A percentile compares a stretch with the other conserved stretches of the same genome.
Evolutionary conservation across 2,888 invertebrate genomes (phyloP).

Genomic region (Tyria jacobaeae): DNA sequence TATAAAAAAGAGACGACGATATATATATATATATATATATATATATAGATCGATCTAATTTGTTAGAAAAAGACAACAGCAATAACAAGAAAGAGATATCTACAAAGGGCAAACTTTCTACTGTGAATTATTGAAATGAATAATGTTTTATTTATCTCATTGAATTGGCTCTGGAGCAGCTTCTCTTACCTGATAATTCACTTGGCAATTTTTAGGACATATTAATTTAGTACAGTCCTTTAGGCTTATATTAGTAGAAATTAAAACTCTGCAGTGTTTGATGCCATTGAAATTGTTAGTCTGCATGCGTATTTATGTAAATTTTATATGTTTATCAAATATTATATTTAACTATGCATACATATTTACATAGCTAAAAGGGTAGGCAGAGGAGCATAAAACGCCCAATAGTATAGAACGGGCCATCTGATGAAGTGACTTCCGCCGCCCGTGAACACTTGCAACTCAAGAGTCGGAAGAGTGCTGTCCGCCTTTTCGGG

Average conservation of each 20-base stretch:
- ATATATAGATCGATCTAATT: slow-evolving; percentile 28
- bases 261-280: slow-evolving; percentile 12
- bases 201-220: slow-evolving; percentile 53
- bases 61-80: slow-evolving; percentile 46
- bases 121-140: slow-evolving; percentile 74
- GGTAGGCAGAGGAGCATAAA: no score
- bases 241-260: slow-evolving; percentile 5
- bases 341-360: no score
- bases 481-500: no score
- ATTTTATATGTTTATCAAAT: no score
- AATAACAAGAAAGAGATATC: slow-evolving; percentile 46
- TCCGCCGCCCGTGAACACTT: no score
- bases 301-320: neutral
- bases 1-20: slow-evolving; percentile 60
- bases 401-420: no score
- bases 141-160: slow-evolving; percentile 76
- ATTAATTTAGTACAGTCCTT: slow-evolving; percentile 55
- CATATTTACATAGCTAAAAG: no score
- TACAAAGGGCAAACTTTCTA: slow-evolving; percentile 67
- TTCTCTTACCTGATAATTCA: slow-evolving; percentile 56
- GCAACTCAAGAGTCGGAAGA: no score
- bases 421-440: no score
- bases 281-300: slow-evolving; percentile 1
- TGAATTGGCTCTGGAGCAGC: slow-evolving; percentile 50
- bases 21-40: no score